Evolutionary conservation across 2,113 vertebrate genomes (phyloP), one percentile per base, ranked within the genome.

Genomic region (Xenus cinereus): DNA sequence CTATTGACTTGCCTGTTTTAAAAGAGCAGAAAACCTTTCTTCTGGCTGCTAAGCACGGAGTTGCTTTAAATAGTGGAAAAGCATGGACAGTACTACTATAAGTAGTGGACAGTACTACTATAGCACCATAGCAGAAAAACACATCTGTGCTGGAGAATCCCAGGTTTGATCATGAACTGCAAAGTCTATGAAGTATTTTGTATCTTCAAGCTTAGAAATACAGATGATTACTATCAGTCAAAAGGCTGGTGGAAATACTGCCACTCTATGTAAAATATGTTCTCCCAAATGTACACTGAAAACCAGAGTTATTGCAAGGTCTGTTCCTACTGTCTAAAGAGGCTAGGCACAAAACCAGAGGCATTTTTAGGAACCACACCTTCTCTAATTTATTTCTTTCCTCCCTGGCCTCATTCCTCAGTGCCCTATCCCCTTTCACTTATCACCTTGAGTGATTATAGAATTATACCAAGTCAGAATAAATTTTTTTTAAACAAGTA

Each of bases 81-180:
- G 33, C 39, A 39, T 4, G 5, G 26, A 27, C 33, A 57, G 46
- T 12, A 84, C n/a, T 35, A 69, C 3, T 7, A 50, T 7, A 30
- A 30, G 18, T n/a, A 30, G 18, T n/a, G 6, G 26, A 27, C 33
- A 57, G 46, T 12, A 84, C n/a, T 35, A 69, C 3, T 7, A 50
- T 7, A 30, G n/a, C 0, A 0, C n/a, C 68, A 89, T 0, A 59
- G 7, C 4, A 43, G 64, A 67, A 84, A 85, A 80, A 19, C 1
- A 4, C 35, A 56, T 27, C 39, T 62, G 32, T 59, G 45, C 37
- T 83, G 41, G 4, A 26, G 24, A 80, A 76, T 82, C 46, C 35
- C 39, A 89, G 8, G 19, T 60, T 35, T 84, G 24, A 89, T 18
- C 6, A 32, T 1, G 1, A 93, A 45, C 45, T 48, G 51, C 22